Base-by-base conservation (phyloP, 1,140 invertebrate species). In the Ooceraea biroi region DNA sequence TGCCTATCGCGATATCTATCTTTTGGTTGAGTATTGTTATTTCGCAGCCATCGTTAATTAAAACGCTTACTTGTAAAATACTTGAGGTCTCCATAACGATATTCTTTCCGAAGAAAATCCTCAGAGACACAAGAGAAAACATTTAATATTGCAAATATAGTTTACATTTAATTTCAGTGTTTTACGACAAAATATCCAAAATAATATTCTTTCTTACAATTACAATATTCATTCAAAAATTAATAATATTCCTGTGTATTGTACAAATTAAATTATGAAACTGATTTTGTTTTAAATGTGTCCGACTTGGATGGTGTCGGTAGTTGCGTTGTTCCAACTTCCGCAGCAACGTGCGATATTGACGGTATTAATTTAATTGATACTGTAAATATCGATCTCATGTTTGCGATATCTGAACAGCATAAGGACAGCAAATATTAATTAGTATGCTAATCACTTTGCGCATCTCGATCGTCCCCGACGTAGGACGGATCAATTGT, bases 401-500 rank as follows among this genome's bases (percentile, higher is more conserved):
- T 44, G 52, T n/a, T n/a, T 57, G 10, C 44, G 10, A 52, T 17
- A 3, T 14, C 30, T 30, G 14, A 58, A 44, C 48, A 14, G 17
- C 41, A 52, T 73, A 25, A 63, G 41, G 48, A 50, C n/a, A n/a
- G 41, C 27, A 36, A 17, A 12, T n/a, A 22, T 30, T 48, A 61
- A 74, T 76, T 76, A 63, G 44, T 58, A 41, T 17, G 44, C 44
- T 65, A 63, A 76, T 76, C 5, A 36, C 61, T 25, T 63, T 22
- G 44, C 27, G 27, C 58, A 12, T 76, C 58, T 19, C 57, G 55
- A 73, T 73, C 41, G 36, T 52, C n/a, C 22, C 27, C 14, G n/a
- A 63, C 25, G 27, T 19, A 25, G 27, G n/a, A 63, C 22, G 7
- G 14, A 41, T 63, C 30, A 63, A 55, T 55, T n/a, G 52, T 19